These are phyloP conservation scores for Varroa destructor DNA, from an alignment of 1,140 invertebrate species.

Conservation along the genomic window DNA sequence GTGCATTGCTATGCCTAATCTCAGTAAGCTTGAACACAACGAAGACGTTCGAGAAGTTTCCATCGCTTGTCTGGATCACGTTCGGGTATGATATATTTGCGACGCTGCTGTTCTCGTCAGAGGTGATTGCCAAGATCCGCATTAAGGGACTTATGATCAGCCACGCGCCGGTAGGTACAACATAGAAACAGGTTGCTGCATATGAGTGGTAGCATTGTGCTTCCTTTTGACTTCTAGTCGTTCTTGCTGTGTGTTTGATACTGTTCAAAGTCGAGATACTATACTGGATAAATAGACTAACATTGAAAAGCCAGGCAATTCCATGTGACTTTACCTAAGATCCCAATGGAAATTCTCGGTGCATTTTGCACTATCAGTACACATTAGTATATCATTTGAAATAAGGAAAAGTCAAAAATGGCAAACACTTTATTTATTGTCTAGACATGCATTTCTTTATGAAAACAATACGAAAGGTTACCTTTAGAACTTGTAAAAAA, in stretches of 20 bases:
- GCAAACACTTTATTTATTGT: no score
- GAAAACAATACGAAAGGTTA: no score
- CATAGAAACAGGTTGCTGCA: not conserved
- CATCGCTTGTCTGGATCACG: constrained; percentile 68
- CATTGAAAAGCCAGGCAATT: no score
- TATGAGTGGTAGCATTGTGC: constrained; percentile 7
- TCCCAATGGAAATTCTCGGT: no score
- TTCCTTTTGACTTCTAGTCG: constrained; percentile 13
- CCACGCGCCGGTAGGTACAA: not conserved
- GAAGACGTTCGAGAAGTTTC: constrained; percentile 74
- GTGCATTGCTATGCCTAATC: constrained; percentile 73
- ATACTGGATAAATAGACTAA: no score
- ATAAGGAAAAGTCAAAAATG: no score
- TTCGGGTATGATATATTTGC: constrained; percentile 74
- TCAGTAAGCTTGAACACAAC: constrained; percentile 92
- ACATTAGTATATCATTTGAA: no score
- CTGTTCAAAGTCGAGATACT: no score
- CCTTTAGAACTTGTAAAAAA: no score
- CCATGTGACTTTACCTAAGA: no score
- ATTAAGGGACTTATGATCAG: constrained; percentile 70
- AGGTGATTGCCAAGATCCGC: constrained; percentile 97
- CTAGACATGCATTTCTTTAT: no score
- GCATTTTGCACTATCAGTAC: no score
- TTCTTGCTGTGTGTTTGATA: constrained; percentile 24
- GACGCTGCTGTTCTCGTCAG: constrained; percentile 80